These are phyloP conservation scores for Leucoraja erinaceus DNA, from an alignment of 2,113 vertebrate species.

Conservation along the genomic window DNA sequence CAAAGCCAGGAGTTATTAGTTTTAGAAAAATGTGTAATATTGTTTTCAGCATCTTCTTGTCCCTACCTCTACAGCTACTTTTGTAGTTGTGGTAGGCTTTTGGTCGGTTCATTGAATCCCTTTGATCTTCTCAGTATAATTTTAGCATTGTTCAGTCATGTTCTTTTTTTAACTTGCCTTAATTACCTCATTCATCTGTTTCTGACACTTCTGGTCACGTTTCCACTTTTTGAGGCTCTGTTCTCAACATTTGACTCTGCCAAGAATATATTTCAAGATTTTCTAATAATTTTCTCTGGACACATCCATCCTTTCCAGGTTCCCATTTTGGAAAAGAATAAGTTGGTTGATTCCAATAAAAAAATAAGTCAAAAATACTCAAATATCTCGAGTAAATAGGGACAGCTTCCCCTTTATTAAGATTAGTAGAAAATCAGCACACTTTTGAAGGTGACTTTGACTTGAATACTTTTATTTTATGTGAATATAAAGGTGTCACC, in stretches of 20 bases:
- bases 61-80: neutral
- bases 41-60: neutral
- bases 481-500: neutral
- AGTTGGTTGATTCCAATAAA: neutral
- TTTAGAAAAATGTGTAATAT: neutral
- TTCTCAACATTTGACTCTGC: neutral
- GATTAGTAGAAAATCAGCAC: too few relatives aligned
- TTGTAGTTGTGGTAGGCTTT: neutral
- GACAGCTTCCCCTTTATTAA: neutral
- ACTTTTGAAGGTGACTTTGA: neutral
- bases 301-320: neutral
- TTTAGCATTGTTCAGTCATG: too few relatives aligned
- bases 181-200: neutral
- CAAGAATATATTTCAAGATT: neutral
- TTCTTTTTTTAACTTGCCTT: neutral
- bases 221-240: neutral
- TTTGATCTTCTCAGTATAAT: neutral
- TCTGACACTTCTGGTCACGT: neutral
- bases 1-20: neutral
- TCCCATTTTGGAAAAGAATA: neutral
- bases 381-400: neutral
- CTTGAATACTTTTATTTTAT: neutral
- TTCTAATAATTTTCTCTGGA: too few relatives aligned
- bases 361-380: neutral
- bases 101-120: neutral